phyloP scores from a whole-genome alignment of 2,888 invertebrate genomes.

The Crossocerus cetratus region DNA sequence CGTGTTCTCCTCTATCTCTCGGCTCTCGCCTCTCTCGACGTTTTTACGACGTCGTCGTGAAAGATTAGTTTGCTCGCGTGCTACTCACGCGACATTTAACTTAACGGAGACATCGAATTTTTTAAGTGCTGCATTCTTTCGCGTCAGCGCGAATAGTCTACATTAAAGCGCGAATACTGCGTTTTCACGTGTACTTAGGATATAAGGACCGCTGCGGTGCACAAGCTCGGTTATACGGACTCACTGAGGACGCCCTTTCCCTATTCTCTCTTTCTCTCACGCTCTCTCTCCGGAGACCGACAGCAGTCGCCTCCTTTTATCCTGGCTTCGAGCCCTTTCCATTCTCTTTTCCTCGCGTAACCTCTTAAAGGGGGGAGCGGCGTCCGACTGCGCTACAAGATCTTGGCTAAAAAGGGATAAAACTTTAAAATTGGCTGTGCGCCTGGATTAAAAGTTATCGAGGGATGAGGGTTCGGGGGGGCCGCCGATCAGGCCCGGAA shows the following conservation, averaged over 20 bases:
- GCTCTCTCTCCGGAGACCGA: slow-evolving; percentile 12
- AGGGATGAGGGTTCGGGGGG: too few relatives aligned
- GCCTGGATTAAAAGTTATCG: too few relatives aligned
- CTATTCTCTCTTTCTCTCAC: slow-evolving; percentile 26
- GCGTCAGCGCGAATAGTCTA: slow-evolving; percentile 36
- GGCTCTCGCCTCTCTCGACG: slow-evolving; percentile 19
- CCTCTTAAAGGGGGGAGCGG: too few relatives aligned
- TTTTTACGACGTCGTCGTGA: slow-evolving; percentile 23
- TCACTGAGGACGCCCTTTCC: slow-evolving; percentile 30
- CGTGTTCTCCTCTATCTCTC: background rate
- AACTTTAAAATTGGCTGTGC: too few relatives aligned
- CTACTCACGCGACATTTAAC: slow-evolving; percentile 15
- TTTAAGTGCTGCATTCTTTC: slow-evolving; percentile 13
- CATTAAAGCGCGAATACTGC: slow-evolving; percentile 54
- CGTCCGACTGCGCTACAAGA: too few relatives aligned
- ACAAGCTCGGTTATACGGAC: slow-evolving; percentile 49
- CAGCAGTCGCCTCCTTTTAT: background rate
- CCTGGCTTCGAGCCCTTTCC: too few relatives aligned
- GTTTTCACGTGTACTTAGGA: slow-evolving; percentile 50
- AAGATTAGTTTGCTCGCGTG: slow-evolving; percentile 14
- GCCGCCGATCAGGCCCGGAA: too few relatives aligned
- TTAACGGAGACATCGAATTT: slow-evolving; percentile 13
- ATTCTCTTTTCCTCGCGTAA: slow-evolving; percentile 4
- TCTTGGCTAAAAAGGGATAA: too few relatives aligned
- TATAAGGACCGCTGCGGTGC: slow-evolving; percentile 47